Conservation (phyloP, 2,888 invertebrate species). For the Alitta virens region DNA sequence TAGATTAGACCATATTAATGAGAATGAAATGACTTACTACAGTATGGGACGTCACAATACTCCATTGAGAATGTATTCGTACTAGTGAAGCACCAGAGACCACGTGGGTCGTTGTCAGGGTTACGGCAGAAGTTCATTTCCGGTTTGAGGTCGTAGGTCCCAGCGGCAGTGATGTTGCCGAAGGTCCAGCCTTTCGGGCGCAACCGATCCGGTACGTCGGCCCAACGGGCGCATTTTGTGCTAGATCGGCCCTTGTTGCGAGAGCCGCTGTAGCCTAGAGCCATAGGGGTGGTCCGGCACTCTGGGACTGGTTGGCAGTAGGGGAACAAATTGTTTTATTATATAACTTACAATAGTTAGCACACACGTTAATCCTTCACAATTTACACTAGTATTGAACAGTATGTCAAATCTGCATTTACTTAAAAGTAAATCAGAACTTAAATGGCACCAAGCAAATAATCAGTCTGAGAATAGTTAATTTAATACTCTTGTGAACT, state of each 20-base stretch:
- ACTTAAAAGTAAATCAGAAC: too few species aligned
- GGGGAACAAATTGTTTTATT: conserved; percentile 3
- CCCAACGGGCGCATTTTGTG: neutral
- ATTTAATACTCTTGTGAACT: too few species aligned
- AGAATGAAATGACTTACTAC: conserved; percentile 21
- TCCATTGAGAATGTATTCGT: conserved; percentile 17
- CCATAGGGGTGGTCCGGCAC: neutral
- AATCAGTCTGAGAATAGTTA: too few species aligned
- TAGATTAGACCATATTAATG: too few species aligned
- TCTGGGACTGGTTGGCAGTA: neutral
- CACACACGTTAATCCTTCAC: too few species aligned
- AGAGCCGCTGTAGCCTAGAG: conserved; percentile 14
- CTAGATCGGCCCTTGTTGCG: neutral
- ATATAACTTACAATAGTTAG: too few species aligned
- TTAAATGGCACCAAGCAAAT: too few species aligned
- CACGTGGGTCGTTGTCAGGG: conserved; percentile 23
- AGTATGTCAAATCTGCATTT: too few species aligned
- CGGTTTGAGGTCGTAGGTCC: neutral
- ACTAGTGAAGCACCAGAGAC: conserved; percentile 28
- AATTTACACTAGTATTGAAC: too few species aligned
- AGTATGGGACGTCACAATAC: conserved; percentile 23
- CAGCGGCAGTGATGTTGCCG: neutral
- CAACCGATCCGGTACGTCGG: neutral
- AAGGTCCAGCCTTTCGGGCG: conserved; percentile 15
- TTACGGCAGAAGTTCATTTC: conserved; percentile 25